phyloP scores from a whole-genome alignment of 2,888 invertebrate genomes.

The Dexiosoma caninum region DNA sequence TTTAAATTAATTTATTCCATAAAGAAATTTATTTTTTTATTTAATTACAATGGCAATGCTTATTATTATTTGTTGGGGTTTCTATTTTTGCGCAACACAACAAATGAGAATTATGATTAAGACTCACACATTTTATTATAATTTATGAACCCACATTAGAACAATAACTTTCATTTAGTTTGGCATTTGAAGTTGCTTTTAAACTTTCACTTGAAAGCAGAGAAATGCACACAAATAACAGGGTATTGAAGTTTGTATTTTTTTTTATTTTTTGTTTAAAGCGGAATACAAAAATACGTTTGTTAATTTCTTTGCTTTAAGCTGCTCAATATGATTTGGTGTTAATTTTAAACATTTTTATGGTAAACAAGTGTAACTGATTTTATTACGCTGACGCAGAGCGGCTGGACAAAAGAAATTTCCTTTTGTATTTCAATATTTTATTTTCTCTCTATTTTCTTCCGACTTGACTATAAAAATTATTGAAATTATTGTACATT shows the following conservation, averaged over 20 bases:
- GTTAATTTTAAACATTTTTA: not conserved
- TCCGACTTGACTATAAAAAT: too few relatives aligned
- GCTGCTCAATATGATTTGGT: not conserved
- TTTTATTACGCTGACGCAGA: not conserved
- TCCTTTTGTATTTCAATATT: not conserved
- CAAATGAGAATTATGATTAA: not conserved
- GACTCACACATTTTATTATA: not conserved
- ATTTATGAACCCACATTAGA: not conserved
- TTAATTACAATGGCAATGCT: too few relatives aligned
- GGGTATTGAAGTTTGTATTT: too few relatives aligned
- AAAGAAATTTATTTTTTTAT: too few relatives aligned
- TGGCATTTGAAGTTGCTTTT: not conserved
- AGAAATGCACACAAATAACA: too few relatives aligned
- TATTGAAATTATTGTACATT: too few relatives aligned
- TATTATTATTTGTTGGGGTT: too few relatives aligned
- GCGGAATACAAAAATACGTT: not conserved
- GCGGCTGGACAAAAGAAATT: not conserved
- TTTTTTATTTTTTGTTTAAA: too few relatives aligned
- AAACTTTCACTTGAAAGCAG: constrained; percentile 27
- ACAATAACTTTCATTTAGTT: constrained; percentile 40
- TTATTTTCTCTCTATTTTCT: too few relatives aligned
- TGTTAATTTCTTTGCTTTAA: not conserved
- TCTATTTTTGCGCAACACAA: too few relatives aligned
- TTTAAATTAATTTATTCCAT: too few relatives aligned
- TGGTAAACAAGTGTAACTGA: not conserved